Conservation (phyloP, 2,113 vertebrate genomes). For the Conger conger region DNA sequence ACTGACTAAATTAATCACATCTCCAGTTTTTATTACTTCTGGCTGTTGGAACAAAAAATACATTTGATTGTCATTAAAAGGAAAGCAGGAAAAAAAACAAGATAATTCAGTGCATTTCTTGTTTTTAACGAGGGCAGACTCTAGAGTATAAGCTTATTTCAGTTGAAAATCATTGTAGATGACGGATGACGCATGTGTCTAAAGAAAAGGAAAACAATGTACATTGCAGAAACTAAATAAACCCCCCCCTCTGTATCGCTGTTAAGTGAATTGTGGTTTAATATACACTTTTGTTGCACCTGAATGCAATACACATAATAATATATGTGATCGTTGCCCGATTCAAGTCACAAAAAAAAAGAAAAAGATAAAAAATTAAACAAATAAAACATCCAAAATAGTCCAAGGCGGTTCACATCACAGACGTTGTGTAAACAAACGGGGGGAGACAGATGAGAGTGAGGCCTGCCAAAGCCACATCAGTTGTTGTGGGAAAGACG, state of each 20-base stretch:
- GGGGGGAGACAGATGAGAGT: not conserved
- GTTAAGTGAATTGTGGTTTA: not conserved
- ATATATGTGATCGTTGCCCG: not conserved
- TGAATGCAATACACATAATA: not conserved
- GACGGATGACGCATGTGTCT: not conserved
- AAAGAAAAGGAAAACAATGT: not conserved
- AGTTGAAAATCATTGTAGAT: not conserved
- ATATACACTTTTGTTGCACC: not conserved
- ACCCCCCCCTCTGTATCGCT: too few species aligned
- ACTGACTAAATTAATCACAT: not conserved
- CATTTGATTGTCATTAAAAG: not conserved
- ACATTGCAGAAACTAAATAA: too few species aligned
- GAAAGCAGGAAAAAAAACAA: not conserved
- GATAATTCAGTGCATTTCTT: not conserved
- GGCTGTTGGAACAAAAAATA: not conserved
- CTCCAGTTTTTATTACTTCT: not conserved
- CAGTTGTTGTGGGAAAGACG: constrained; percentile 6
- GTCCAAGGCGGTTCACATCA: not conserved
- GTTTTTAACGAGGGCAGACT: not conserved
- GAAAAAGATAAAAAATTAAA: too few species aligned
- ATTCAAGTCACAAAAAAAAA: not conserved
- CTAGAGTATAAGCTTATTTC: not conserved
- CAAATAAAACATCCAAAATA: not conserved
- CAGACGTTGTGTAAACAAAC: not conserved
- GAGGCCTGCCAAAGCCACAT: not conserved